Percentiles rank a stretch among this genome's conserved stretches.
phyloP scores from a whole-genome alignment of 2,888 invertebrate genomes.

The Volucella inanis region DNA sequence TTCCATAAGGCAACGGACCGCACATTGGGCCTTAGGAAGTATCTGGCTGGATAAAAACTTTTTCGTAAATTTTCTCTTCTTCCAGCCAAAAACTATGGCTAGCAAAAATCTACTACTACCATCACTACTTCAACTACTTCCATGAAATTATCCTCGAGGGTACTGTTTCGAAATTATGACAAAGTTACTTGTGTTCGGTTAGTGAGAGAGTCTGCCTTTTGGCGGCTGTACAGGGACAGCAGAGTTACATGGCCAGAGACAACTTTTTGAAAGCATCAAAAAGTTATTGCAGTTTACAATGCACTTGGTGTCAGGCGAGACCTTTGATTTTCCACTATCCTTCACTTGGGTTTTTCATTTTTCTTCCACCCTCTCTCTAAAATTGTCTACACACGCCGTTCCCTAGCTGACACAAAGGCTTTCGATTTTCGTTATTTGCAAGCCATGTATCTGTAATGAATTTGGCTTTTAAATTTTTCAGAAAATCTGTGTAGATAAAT shows the following conservation, averaged over 20 bases:
- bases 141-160: constrained; percentile 58
- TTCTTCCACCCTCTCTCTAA: not conserved
- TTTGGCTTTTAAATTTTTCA: constrained; percentile 4
- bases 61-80: constrained; percentile 27
- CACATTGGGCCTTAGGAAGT: constrained; percentile 45
- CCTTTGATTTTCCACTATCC: constrained; percentile 53
- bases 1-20: constrained; percentile 48
- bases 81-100: constrained; percentile 37
- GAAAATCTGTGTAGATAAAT: not conserved
- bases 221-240: not conserved
- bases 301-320: constrained; percentile 58
- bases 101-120: constrained; percentile 17
- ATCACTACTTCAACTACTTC: constrained; percentile 5
- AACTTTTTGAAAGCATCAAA: constrained; percentile 63
- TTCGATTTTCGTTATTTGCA: not conserved
- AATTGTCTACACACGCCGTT: not conserved
- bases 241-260: constrained; percentile 23
- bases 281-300: constrained; percentile 65
- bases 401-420: not conserved
- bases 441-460: not conserved
- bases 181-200: constrained; percentile 58
- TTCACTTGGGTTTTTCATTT: constrained; percentile 4
- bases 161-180: constrained; percentile 67
- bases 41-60: constrained; percentile 60
- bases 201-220: constrained; percentile 38